These are phyloP conservation scores for Aurelia aurita DNA, from an alignment of 30 jellyfish, hydroid and myxozoan species.

Conservation along the genomic window DNA sequence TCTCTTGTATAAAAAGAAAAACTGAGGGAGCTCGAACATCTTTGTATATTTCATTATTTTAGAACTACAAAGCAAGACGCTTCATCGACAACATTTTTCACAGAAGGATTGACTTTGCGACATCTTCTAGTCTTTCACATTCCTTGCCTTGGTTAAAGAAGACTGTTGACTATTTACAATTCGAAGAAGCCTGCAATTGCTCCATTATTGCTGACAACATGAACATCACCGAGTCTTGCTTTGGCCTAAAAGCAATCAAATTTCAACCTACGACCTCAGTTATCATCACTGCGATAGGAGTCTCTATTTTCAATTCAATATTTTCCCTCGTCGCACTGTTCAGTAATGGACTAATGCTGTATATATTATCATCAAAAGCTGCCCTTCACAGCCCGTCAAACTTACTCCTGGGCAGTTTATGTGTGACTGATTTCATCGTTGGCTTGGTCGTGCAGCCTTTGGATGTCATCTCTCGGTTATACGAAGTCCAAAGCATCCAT, in stretches of 20 bases:
- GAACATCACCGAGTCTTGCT: constrained; percentile 8
- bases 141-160: no score
- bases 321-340: constrained; percentile 35
- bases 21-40: no score
- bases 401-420: constrained; percentile 33
- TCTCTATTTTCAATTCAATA: constrained; percentile 29
- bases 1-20: no score
- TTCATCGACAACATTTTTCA: no score
- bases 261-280: constrained; percentile 39
- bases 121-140: no score
- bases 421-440: constrained; percentile 57
- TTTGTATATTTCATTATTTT: no score
- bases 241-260: constrained; percentile 38
- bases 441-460: constrained; percentile 59
- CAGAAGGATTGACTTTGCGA: no score
- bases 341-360: constrained; percentile 44
- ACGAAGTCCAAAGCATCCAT: constrained; percentile 27
- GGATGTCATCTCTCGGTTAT: constrained; percentile 30
- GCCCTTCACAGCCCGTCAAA: constrained; percentile 45
- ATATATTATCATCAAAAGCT: constrained; percentile 25
- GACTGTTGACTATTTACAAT: no score
- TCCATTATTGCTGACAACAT: background rate
- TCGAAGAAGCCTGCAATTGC: background rate
- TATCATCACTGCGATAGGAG: constrained; percentile 61
- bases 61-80: no score